Conservation (phyloP, 2,113 vertebrate genomes). For the Bubo scandiacus region DNA sequence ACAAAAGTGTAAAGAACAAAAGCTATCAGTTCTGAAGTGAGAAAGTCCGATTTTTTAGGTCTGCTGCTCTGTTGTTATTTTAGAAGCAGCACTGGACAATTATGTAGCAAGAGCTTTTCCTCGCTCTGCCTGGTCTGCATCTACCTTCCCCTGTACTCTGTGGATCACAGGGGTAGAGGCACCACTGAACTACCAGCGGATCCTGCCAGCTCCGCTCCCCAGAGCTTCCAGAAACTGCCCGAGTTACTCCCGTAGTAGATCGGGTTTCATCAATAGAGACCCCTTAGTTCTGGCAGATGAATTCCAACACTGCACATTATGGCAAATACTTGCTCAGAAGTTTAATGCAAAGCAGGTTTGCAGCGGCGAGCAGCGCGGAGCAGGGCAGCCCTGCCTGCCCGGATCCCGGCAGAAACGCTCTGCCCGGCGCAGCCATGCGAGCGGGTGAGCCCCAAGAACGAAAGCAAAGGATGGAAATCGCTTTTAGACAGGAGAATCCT, state of each 20-base stretch:
- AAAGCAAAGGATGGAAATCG: neutral
- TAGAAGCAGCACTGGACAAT: neutral
- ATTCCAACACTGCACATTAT: neutral
- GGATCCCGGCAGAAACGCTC: neutral
- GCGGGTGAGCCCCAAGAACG: neutral
- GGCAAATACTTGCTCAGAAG: neutral
- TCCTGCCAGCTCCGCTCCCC: neutral
- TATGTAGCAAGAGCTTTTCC: accelerated
- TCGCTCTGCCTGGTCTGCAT: neutral
- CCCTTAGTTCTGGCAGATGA: neutral
- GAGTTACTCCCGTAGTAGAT: accelerated
- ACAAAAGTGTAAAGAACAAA: neutral
- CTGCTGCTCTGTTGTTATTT: neutral
- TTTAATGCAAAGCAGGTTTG: neutral
- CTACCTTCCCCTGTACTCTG: neutral
- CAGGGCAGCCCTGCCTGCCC: neutral
- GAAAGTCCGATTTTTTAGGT: neutral
- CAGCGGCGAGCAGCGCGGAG: accelerated
- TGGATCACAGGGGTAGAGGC: neutral
- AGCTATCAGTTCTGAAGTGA: neutral
- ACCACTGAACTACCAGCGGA: too few species aligned
- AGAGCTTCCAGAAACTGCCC: neutral
- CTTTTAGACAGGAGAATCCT: neutral
- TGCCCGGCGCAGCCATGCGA: accelerated
- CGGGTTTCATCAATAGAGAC: neutral